Percentiles rank a stretch among this genome's conserved stretches.
Evolutionary conservation across 2,113 vertebrate species (phyloP).

Genomic region (Phoenicopterus ruber): DNA sequence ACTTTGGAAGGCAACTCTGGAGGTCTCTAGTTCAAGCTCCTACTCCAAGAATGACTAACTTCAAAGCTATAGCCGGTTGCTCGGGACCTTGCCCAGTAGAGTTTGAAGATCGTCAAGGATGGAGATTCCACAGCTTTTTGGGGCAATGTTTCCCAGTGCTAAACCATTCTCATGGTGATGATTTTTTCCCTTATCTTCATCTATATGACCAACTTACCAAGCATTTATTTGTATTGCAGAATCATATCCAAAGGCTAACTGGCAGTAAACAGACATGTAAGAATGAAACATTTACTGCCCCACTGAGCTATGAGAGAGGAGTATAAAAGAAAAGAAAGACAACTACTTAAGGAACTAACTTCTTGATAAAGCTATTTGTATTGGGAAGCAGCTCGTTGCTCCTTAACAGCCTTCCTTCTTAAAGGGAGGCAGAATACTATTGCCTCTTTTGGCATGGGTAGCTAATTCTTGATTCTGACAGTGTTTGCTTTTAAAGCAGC

Average conservation of each 20-base stretch:
- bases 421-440: neutral
- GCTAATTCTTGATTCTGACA: neutral
- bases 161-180: neutral
- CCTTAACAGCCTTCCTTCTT: neutral
- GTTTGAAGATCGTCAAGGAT: neutral
- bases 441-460: neutral
- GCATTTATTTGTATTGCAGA: neutral
- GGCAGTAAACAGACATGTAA: neutral
- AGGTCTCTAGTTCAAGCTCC: neutral
- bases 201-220: neutral
- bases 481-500: neutral
- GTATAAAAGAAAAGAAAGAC: neutral
- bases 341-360: neutral
- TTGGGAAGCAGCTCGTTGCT: neutral
- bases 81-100: neutral
- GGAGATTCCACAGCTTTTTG: neutral
- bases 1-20: neutral
- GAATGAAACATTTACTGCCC: neutral
- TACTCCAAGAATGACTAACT: neutral
- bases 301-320: neutral
- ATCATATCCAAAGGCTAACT: neutral
- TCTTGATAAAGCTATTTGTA: neutral
- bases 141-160: neutral
- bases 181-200: neutral
- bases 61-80: neutral